Conservation (phyloP, 2,113 vertebrate species). For the Periophthalmodon schlosseri region DNA sequence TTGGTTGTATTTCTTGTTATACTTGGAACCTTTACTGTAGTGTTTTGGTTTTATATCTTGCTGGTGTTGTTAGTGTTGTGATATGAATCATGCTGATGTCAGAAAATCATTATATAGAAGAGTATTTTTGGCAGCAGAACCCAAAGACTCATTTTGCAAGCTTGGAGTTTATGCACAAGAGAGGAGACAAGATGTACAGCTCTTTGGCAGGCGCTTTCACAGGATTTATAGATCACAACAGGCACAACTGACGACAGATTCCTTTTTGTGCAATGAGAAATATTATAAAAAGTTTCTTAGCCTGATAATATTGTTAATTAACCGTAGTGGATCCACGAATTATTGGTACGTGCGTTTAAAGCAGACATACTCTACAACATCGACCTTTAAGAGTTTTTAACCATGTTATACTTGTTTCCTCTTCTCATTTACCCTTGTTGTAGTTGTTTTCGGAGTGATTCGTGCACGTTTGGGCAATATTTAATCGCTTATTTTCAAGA, state of each 20-base stretch:
- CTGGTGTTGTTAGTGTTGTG: conserved; percentile 13
- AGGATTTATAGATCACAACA: conserved; percentile 18
- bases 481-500: too few species aligned
- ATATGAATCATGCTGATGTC: conserved; percentile 45
- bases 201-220: conserved; percentile 36
- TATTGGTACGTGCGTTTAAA: too few species aligned
- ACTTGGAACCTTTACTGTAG: not conserved
- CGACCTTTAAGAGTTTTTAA: too few species aligned
- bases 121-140: conserved; percentile 57
- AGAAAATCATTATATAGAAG: conserved; percentile 31
- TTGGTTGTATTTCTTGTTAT: not conserved
- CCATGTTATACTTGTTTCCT: too few species aligned
- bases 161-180: conserved; percentile 25
- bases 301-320: not conserved
- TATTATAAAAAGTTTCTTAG: not conserved
- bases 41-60: not conserved
- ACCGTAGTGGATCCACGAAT: too few species aligned
- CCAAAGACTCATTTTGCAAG: conserved; percentile 54
- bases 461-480: too few species aligned
- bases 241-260: not conserved
- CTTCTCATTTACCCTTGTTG: too few species aligned
- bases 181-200: conserved; percentile 21
- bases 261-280: not conserved
- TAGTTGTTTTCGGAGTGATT: too few species aligned
- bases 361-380: too few species aligned